Evolutionary conservation across 2,888 invertebrate species (phyloP), one percentile per base, ranked within the genome.

Genomic region (Loripinus fragilis): DNA sequence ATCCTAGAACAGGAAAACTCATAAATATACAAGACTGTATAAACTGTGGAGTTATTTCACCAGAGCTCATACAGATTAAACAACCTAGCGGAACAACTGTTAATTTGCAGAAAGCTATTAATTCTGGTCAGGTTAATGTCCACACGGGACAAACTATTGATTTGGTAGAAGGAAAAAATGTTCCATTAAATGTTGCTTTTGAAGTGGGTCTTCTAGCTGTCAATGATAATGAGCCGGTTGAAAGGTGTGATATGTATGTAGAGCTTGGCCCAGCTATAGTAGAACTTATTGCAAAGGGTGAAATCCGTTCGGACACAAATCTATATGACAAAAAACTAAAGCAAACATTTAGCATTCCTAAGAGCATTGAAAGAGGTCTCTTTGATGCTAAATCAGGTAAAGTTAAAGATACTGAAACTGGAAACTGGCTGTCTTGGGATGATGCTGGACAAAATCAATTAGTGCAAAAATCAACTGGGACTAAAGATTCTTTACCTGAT

Each of bases 41-140:
- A 72, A 85, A 89, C 65, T 83, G 83, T 76, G 91, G 91, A 15
- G 71, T 90, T 65, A 50, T 87, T n/a, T 75, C 86, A 42, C 86
- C 89, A 52, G 86, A 88, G 65, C 78, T 86, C 55, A 48, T 90
- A 15, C 74, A 81, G 41, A 85, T 89, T 20, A 76, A 76, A 64
- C 87, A 87, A 66, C 80, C 76, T 69, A 72, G 78, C 66, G 86
- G 85, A 10, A 71, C 89, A 60, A 81, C 87, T 55, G 76, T 89
- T n/a, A 86, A 87, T 72, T 78, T 91, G 30, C 86, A 88, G 55
- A 88, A 89, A 75, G 90, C 91, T 33, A 85, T 91, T 73, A 87
- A 89, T 65, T 81, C 81, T 55, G 91, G 91, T 79, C 92, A 97
- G 69, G 95, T 97, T 71, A 96, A 97, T 94, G 95, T 96, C 66